phyloP scores from a whole-genome alignment of 2,888 invertebrate species.

The Hydriomena furcata region DNA sequence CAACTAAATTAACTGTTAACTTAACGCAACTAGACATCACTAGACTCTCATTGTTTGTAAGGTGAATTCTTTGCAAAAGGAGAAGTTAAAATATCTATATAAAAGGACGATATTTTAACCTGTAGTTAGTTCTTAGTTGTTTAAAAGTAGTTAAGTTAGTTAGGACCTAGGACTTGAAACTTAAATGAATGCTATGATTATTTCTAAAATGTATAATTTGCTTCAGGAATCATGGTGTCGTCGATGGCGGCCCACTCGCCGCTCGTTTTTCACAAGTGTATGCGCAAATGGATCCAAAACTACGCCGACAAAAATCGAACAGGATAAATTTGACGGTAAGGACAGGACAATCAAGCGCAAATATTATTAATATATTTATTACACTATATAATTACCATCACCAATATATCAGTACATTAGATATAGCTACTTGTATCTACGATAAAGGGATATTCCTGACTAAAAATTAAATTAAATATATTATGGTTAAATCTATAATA shows the following conservation, averaged over 20 bases:
- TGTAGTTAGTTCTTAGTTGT: too few relatives aligned
- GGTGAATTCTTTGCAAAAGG: too few relatives aligned
- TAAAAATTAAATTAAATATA: slow-evolving; percentile 48
- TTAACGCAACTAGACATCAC: too few relatives aligned
- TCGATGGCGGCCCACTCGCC: slow-evolving; percentile 81
- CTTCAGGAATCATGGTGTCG: slow-evolving; percentile 86
- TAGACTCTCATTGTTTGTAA: too few relatives aligned
- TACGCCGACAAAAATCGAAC: slow-evolving; percentile 66
- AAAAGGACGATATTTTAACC: too few relatives aligned
- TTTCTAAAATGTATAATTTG: neutral
- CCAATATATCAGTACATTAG: slow-evolving; percentile 66
- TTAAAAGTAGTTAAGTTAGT: too few relatives aligned
- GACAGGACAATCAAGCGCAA: slow-evolving; percentile 34
- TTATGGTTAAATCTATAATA: slow-evolving; percentile 51
- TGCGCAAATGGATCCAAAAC: slow-evolving; percentile 72
- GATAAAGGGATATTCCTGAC: slow-evolving; percentile 39
- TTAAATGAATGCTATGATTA: too few relatives aligned
- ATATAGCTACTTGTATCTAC: slow-evolving; percentile 43
- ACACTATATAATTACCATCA: slow-evolving; percentile 74
- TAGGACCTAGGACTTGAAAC: too few relatives aligned
- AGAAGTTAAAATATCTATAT: too few relatives aligned
- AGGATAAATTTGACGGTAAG: slow-evolving; percentile 77
- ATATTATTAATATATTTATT: slow-evolving; percentile 55
- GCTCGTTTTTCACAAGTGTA: slow-evolving; percentile 70
- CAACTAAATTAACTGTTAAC: too few relatives aligned